Percentiles rank a stretch among this genome's conserved stretches.
Conservation (phyloP, 2,113 vertebrate genomes). For the Stegostoma tigrinum region DNA sequence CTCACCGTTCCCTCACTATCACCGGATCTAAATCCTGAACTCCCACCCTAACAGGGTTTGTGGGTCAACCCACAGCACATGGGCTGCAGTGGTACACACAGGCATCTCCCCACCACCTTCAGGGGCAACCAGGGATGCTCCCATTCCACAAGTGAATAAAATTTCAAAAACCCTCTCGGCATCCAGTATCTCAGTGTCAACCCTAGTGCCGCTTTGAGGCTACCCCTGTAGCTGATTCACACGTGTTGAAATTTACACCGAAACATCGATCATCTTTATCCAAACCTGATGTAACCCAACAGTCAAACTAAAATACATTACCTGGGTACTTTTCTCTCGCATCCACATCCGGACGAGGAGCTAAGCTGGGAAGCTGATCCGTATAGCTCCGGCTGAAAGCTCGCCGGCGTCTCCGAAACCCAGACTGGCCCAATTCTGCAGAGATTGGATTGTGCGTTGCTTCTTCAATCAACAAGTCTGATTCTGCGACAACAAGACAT, state of each 20-base stretch:
- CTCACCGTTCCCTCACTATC: too few species aligned
- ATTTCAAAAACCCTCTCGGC: too few species aligned
- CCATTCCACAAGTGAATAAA: too few species aligned
- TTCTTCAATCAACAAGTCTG: slow-evolving; percentile 80
- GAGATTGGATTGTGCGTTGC: slow-evolving; percentile 63
- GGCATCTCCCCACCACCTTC: too few species aligned
- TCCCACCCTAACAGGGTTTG: too few species aligned
- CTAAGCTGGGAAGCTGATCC: slow-evolving; percentile 63
- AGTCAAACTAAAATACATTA: slow-evolving; percentile 42
- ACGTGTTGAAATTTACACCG: background rate
- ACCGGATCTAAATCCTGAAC: too few species aligned
- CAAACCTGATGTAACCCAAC: slow-evolving; percentile 50
- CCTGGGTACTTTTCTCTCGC: slow-evolving; percentile 49
- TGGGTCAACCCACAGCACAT: too few species aligned
- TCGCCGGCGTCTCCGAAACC: slow-evolving; percentile 68
- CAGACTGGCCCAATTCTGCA: slow-evolving; percentile 68
- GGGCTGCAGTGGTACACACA: too few species aligned
- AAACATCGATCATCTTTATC: background rate
- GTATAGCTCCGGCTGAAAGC: slow-evolving; percentile 62
- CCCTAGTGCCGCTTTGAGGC: background rate
- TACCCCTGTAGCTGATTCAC: background rate
- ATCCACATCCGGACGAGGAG: slow-evolving; percentile 46
- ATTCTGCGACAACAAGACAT: slow-evolving; percentile 55
- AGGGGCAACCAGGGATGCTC: too few species aligned
- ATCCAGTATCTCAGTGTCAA: background rate